Evolutionary conservation across 2,113 vertebrate species (phyloP).

Genomic region (Sardina pilchardus): DNA sequence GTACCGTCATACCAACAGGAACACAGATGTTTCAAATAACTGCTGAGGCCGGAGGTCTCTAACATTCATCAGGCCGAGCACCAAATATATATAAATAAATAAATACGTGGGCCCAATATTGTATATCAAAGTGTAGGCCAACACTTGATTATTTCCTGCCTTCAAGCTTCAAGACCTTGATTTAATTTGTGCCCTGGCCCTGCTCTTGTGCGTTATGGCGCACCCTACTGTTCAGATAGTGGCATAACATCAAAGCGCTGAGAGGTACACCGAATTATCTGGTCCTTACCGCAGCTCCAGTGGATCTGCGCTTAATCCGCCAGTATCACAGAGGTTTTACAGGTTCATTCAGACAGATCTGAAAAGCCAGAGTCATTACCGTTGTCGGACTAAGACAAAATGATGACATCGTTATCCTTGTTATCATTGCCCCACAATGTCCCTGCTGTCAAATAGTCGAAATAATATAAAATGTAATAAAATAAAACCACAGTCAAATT

Average conservation of each 20-base stretch:
- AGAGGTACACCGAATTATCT: neutral
- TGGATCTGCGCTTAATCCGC: conserved; percentile 11
- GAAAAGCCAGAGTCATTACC: conserved; percentile 9
- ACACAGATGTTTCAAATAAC: too few species aligned
- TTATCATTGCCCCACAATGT: neutral
- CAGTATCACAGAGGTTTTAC: neutral
- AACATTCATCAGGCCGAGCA: too few species aligned
- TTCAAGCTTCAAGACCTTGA: too few species aligned
- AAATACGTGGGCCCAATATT: too few species aligned
- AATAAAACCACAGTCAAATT: too few species aligned
- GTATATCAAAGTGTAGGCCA: too few species aligned
- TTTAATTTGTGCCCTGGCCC: neutral
- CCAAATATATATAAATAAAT: too few species aligned
- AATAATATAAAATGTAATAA: too few species aligned
- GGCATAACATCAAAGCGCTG: neutral
- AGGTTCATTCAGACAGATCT: conserved; percentile 1
- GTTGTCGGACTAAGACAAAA: neutral
- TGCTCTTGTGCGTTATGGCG: neutral
- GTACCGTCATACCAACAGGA: neutral
- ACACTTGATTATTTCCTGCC: too few species aligned
- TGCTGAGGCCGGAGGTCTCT: too few species aligned
- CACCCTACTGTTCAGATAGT: neutral
- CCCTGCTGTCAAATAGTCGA: neutral
- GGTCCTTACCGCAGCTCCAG: neutral
- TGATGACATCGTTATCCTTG: neutral